Evolutionary conservation across 1,140 invertebrate genomes (phyloP).

Genomic region (Lepidurus apus): DNA sequence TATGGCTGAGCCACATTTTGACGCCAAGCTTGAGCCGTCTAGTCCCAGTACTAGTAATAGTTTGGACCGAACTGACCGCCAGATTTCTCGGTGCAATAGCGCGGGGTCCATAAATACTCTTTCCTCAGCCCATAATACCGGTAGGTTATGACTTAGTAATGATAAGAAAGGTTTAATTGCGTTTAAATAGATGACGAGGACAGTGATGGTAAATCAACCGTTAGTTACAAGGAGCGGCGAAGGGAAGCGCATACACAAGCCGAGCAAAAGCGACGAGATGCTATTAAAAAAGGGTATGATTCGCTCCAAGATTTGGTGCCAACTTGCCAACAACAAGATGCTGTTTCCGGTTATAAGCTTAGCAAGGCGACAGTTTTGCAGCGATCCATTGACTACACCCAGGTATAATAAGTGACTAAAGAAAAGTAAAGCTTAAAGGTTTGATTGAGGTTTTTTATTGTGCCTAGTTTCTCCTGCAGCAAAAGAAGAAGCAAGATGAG

Average conservation of each 20-base stretch:
- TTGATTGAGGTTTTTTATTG: conserved; percentile 40
- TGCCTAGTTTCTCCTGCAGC: conserved; percentile 74
- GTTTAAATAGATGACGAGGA: conserved; percentile 74
- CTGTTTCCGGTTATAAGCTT: conserved; percentile 82
- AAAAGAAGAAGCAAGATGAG: conserved; percentile 88
- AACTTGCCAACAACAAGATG: conserved; percentile 76
- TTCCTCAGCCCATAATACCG: conserved; percentile 78
- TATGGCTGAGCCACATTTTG: neutral
- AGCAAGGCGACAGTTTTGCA: conserved; percentile 94
- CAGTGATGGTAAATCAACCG: conserved; percentile 70
- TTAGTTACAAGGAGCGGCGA: conserved; percentile 87
- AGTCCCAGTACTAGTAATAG: conserved; percentile 50
- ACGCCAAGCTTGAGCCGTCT: conserved; percentile 54
- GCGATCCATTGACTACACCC: conserved; percentile 85
- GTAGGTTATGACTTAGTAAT: conserved; percentile 45
- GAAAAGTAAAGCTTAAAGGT: neutral
- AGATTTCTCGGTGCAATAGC: conserved; percentile 74
- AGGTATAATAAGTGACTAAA: conserved; percentile 39
- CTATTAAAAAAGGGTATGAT: conserved; percentile 93
- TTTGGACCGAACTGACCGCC: conserved; percentile 52
- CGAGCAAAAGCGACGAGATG: conserved; percentile 93
- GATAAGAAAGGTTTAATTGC: conserved; percentile 24
- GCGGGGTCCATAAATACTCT: conserved; percentile 75
- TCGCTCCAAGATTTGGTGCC: conserved; percentile 85
- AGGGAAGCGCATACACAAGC: conserved; percentile 94